Evolutionary conservation across 2,113 vertebrate species (phyloP).

Genomic region (Sakesphorus luctuosus): DNA sequence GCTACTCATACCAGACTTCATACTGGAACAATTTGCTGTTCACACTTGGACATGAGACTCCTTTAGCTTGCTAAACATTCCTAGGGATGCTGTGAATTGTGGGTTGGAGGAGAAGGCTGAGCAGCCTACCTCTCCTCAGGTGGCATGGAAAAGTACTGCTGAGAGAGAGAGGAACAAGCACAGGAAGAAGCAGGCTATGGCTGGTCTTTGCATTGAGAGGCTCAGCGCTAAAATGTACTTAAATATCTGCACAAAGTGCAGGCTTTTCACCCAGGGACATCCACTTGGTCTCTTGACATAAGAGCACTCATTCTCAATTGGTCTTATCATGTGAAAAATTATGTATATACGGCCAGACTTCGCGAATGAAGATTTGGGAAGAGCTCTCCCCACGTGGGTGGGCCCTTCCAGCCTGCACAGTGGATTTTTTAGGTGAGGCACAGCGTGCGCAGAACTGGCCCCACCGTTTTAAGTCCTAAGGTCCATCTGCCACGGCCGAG

Average conservation of each 20-base stretch:
- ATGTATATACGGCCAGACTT: no score
- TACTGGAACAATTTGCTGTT: neutral
- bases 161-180: accelerated
- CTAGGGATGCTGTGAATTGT: neutral
- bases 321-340: neutral
- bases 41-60: neutral
- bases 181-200: neutral
- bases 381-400: no score
- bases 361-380: no score
- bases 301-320: neutral
- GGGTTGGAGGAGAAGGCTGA: neutral
- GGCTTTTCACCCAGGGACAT: neutral
- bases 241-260: neutral
- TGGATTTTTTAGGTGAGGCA: no score
- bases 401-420: no score
- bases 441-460: no score
- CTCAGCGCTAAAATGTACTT: neutral
- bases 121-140: neutral
- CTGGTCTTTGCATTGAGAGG: neutral
- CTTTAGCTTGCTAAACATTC: neutral
- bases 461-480: no score
- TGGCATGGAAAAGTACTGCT: neutral
- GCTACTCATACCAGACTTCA: neutral
- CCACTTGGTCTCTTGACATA: neutral
- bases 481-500: no score